Evolutionary conservation across 2,888 invertebrate species (phyloP), one percentile per base, ranked within the genome.

Genomic region (Halictus ligatus): DNA sequence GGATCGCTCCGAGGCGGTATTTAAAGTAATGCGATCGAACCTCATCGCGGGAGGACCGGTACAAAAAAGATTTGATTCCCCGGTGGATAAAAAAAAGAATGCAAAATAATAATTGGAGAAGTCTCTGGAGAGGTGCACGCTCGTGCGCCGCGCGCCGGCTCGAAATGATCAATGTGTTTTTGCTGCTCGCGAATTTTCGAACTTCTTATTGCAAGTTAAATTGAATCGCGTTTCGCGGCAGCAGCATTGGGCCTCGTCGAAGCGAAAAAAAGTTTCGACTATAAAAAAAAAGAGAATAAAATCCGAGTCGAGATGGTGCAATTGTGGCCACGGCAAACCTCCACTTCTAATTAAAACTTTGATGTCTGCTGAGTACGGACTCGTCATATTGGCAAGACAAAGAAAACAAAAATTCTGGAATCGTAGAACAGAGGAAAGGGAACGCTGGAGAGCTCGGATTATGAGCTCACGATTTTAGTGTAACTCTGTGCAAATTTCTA

Each of bases 261-360:
- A 71, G 69, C 50, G 46, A 64, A 77, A 77, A 75, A 80, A 50
- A 54, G 40, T 76, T 46, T 6, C 25, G 50, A 35, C 35, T 35
- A 2, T 3, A 35, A 35, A 35, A 25, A 67, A 48, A 50, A 25
- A 48, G 13, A 82, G 35, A 64, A 75, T 40, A 15, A 43, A 64
- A 73, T 35, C 35, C 48, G 48, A 13, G 75, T 50, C 10, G 75
- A 29, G 64, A 67, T 29, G 29, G 40, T 50, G 64, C 73, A 76
- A 79, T 76, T 21, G 75, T 35, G 78, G 48, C 35, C 12, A 78
- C 75, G 46, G 75, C 58, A 81, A 84, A 77, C 78, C 69, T 89
- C 79, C 78, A 50, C 80, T 89, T 89, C 87, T 88, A 90, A 90
- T 90, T 90, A 91, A 90, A 90, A 90, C 76, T 90, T 90, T 82